These are phyloP conservation scores for Gryllus bimaculatus DNA, from an alignment of 1,140 invertebrate genomes.

Conservation along the genomic window DNA sequence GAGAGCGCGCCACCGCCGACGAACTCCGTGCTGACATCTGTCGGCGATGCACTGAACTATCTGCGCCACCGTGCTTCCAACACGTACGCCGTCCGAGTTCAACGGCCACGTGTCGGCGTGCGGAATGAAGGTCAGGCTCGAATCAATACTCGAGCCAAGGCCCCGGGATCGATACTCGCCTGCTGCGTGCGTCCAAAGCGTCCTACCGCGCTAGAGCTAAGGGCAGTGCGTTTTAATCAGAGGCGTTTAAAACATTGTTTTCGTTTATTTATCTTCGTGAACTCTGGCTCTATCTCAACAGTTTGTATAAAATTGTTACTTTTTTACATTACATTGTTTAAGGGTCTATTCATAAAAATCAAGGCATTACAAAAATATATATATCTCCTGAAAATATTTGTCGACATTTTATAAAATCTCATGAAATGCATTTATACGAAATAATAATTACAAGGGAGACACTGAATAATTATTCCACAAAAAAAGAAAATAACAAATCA, in stretches of 20 bases:
- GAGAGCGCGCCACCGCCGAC: too few relatives aligned
- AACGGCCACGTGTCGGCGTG: not conserved
- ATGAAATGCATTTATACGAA: not conserved
- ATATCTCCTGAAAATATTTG: not conserved
- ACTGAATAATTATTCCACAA: not conserved
- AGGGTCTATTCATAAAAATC: not conserved
- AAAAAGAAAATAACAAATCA: not conserved
- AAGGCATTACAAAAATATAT: not conserved
- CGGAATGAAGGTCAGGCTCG: not conserved
- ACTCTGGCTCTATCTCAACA: slow-evolving; percentile 3
- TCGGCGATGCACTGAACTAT: too few relatives aligned
- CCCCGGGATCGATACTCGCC: not conserved
- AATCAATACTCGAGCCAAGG: not conserved
- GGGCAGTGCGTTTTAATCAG: not conserved
- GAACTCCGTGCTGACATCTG: too few relatives aligned
- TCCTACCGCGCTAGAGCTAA: not conserved
- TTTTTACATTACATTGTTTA: slow-evolving; percentile 6
- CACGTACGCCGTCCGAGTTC: not conserved
- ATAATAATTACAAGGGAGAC: not conserved
- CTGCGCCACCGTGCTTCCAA: too few relatives aligned
- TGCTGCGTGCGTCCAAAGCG: not conserved
- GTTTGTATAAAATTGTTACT: slow-evolving; percentile 6
- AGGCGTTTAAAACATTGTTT: not conserved
- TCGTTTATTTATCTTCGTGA: not conserved
- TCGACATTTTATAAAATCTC: slow-evolving; percentile 1